A percentile compares a stretch with the other conserved stretches of the same genome.
These are phyloP conservation scores for Rhynchonycteris naso DNA, from an alignment of 2,797 vertebrate species.

Conservation along the genomic window DNA sequence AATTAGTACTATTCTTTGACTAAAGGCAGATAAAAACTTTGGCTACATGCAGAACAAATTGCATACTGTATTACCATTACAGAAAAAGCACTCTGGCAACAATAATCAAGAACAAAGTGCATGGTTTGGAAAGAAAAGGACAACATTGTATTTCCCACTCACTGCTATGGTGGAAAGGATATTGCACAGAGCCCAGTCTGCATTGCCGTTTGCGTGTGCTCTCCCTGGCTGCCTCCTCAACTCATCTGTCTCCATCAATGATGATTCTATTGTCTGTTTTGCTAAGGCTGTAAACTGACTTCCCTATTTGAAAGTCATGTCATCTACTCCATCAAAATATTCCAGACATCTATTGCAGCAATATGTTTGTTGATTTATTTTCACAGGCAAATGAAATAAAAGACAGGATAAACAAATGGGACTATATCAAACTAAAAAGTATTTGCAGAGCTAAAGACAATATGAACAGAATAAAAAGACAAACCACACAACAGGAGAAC, in stretches of 20 bases:
- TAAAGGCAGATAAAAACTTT: neutral
- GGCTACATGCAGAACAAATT: neutral
- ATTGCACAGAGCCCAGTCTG: rapidly evolving
- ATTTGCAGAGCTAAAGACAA: too few species aligned
- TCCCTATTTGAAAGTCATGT: neutral
- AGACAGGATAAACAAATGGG: too few species aligned
- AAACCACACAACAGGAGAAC: too few species aligned
- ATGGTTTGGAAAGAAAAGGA: neutral
- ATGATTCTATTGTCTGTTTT: neutral
- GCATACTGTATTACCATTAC: neutral
- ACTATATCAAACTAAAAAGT: too few species aligned
- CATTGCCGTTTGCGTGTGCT: too few species aligned
- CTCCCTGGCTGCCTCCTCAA: neutral
- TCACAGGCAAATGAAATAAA: too few species aligned
- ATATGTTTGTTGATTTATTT: too few species aligned
- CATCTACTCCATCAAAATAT: neutral
- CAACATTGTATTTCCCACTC: neutral
- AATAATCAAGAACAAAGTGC: neutral
- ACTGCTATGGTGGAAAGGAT: neutral
- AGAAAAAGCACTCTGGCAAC: neutral
- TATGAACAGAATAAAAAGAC: too few species aligned
- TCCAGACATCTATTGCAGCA: too few species aligned
- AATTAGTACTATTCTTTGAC: neutral
- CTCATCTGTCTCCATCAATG: neutral
- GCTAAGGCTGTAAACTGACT: neutral